Evolutionary conservation across 1,140 invertebrate species (phyloP), one percentile per base, ranked within the genome.

Genomic region (Phocides pigmalion): DNA sequence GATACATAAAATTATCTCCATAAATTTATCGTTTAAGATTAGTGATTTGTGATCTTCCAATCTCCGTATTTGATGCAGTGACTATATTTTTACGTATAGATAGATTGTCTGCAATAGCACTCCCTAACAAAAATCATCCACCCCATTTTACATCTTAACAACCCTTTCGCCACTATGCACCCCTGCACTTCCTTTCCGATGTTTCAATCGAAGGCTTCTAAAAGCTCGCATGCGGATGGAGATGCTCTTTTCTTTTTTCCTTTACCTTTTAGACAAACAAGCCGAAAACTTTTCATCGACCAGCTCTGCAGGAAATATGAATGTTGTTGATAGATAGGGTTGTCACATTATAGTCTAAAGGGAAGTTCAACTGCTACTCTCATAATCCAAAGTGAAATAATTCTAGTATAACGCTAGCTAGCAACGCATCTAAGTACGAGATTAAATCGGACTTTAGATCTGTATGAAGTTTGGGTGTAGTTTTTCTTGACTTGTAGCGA

Each of bases 181-280:
- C 58, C 58, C 58, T 61, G 17, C 44, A 61, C 42, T 49, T 61
- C 16, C 39, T 39, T 49, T 44, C 12, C 58, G 44, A 61, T 22
- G 28, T 39, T 49, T 25, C 28, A 39, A 61, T 61, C 58, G 58
- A 61, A 61, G n/a, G 28, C 58, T 47, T 61, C 44, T 49, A 28
- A 61, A 61, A 37, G 58, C 28, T 49, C 54, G 42, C 12, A 25
- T 39, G 32, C 46, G 44, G 32, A 49, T 39, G 58, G 11, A 19
- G 44, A 32, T 22, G 44, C 20, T 49, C 56, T 47, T 47, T 58
- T 16, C 5, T 49, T 61, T 61, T 61, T 61, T 8, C 19, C 49
- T 37, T 49, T 46, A 16, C 44, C 58, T 61, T 61, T 61, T 49
- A 61, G 58, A 49, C 58, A 61, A 61, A 61, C 49, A 44, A 61